Base-by-base conservation (phyloP, 2,797 vertebrate species). In the Thripadectes ignobilis region DNA sequence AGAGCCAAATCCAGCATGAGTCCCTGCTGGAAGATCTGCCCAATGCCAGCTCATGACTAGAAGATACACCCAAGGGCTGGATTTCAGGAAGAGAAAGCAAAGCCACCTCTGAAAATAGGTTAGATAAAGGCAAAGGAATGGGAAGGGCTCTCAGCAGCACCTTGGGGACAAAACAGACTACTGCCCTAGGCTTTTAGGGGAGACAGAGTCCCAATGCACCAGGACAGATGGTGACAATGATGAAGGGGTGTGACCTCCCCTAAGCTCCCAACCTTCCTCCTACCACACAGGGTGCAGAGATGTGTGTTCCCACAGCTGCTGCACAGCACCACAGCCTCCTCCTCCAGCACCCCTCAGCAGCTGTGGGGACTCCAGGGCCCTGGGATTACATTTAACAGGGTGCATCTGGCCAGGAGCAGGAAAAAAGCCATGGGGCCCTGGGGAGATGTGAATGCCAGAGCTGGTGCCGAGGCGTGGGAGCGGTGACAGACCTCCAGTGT, bases 311-410 rank as follows among this genome's bases (percentile, higher is more conserved):
- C 1, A 2, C 27, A n/a, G 26, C 12, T 1, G 1, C 36, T 5
- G 2, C 4, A 3, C 68, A 73, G 45, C 59, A 85, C 21, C 48
- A 17, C 52, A 58, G 39, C 19, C 8, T 8, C 20, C 22, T 12
- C 24, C 51, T 55, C 59, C 51, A 52, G 30, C 39, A 7, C 27
- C 51, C 54, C 51, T 30, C 1, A 0, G 34, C 75, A 88, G 51
- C 85, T 57, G n/a, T 9, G 18, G 75, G 34, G 22, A 67, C 10
- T 27, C 36, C 2, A 0, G 24, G 38, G 36, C 43, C 43, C 48
- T 15, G 4, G 1, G 2, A 45, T 52, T 46, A 29, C 4, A 0
- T 23, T 32, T n/a, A 22, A 38, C 61, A 2, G 4, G 57, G 48
- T 57, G 32, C 1, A 3, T 36, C 21, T 6, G 3, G 43, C 32